Evolutionary conservation across 1,140 invertebrate species (phyloP), one percentile per base, ranked within the genome.

Genomic region (Schlechtendalia chinensis): DNA sequence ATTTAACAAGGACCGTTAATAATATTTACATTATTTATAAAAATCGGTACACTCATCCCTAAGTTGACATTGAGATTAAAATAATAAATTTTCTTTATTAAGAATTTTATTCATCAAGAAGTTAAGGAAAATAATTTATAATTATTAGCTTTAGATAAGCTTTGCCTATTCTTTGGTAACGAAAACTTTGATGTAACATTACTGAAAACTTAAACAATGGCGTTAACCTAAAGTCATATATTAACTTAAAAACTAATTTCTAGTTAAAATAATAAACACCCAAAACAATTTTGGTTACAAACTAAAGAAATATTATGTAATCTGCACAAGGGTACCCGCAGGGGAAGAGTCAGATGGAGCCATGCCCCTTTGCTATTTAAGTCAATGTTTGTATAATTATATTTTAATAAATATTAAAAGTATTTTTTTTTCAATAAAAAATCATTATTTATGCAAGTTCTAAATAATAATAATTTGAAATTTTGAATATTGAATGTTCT

Each of bases 181-280:
- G 69, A 72, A 72, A 72, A 54, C 69, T 72, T 72, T 54, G 50
- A 53, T 54, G 47, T 29, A 54, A 54, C 50, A 54, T 54, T 72
- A 50, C 14, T 16, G 22, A 27, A 72, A 72, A 72, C 47, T 69
- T 72, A 54, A 53, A 72, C 69, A 72, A 72, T 54, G 27, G 17
- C 53, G 47, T 72, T 29, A 72, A 72, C 69, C 47, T 72, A 24
- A 72, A 72, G 50, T 71, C 47, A 32, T 53, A 54, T 72, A 72
- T 54, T 72, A 72, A 72, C 47, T 72, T 29, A 53, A 54, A 72
- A 53, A 54, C 69, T 72, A 72, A 72, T 53, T 54, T 72, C 50
- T 17, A 6, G 17, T 72, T 53, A 72, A 53, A 24, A 72, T 54
- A 72, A 72, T 72, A 54, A 72, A 72, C 17, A 17, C 24, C 45